These are phyloP conservation scores for Onthophagus sagittarius DNA, from an alignment of 2,888 invertebrate genomes.

Conservation along the genomic window DNA sequence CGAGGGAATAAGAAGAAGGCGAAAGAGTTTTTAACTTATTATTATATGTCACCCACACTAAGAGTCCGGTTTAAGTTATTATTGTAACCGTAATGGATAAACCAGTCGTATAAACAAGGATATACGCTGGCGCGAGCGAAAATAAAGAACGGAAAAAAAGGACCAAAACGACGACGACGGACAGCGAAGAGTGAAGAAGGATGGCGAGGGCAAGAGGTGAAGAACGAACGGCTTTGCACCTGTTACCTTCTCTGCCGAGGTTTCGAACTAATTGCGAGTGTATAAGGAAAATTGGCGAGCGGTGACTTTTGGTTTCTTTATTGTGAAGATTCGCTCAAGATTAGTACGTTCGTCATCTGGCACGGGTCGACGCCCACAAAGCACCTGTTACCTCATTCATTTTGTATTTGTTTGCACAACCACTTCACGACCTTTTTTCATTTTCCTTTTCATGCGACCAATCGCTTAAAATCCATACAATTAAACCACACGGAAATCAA, in stretches of 20 bases:
- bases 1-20: background rate
- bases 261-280: background rate
- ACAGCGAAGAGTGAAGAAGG: background rate
- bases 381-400: background rate
- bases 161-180: background rate
- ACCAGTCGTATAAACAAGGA: constrained; percentile 6
- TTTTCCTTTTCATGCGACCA: background rate
- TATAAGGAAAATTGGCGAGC: constrained; percentile 19
- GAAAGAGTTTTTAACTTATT: background rate
- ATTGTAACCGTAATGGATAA: constrained; percentile 4
- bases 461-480: background rate
- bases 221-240: constrained; percentile 26
- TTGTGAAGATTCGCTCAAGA: constrained; percentile 1
- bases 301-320: constrained; percentile 30
- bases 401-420: background rate
- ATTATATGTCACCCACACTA: constrained; percentile 2
- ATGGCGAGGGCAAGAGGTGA: constrained; percentile 5
- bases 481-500: background rate
- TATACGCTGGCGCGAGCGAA: background rate
- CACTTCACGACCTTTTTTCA: background rate
- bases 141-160: background rate
- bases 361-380: background rate
- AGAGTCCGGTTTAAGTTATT: constrained; percentile 3
- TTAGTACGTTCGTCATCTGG: background rate
- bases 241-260: constrained; percentile 24